Base-by-base conservation (phyloP, 2,888 invertebrate genomes). In the Xylota sylvarum region DNA sequence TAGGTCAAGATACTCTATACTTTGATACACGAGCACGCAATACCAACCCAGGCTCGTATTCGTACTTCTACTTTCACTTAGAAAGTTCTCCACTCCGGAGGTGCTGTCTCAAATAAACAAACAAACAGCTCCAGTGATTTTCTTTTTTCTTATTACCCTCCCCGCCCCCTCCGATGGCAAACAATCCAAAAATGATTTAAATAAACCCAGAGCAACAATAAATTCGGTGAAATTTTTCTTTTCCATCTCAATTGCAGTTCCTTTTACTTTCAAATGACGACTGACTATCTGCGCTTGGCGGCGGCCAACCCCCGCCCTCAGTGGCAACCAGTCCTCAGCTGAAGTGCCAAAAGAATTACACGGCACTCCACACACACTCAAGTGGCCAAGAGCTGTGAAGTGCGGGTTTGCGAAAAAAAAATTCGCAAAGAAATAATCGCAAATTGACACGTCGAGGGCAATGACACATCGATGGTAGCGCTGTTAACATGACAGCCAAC, bases 41-140 rank as follows among this genome's bases (percentile, higher is more conserved):
- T 43, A 43, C 64, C 46, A 70, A 52, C 27, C 27, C 62, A 48
- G 58, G 72, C 64, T 65, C 50, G 50, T 17, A 50, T 64, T 46
- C 37, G 52, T 74, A 70, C 85, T 81, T 81, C 82, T 86, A 82
- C 86, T 86, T 86, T 86, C 86, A 86, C 86, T 86, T 86, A 86
- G 86, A 86, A 86, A 86, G 82, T 86, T 86, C 86, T 86, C 82
- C 81, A 82, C 77, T 60, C 32, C 81, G 60, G 55, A 62, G 65
- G 65, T 48, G 76, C 70, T 70, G 82, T 27, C 70, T 69, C 73
- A 77, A 86, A 82, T 67, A 72, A 80, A 77, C 74, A 80, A 80
- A 84, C 55, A 74, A 85, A 58, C 74, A 76, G 67, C 70, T 48
- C 14, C 30, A 70, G 35, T 23, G 74, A 72, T 80, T 80, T 84